These are phyloP conservation scores for Neostethus bicornis DNA, from an alignment of 2,797 vertebrate genomes.

Conservation along the genomic window DNA sequence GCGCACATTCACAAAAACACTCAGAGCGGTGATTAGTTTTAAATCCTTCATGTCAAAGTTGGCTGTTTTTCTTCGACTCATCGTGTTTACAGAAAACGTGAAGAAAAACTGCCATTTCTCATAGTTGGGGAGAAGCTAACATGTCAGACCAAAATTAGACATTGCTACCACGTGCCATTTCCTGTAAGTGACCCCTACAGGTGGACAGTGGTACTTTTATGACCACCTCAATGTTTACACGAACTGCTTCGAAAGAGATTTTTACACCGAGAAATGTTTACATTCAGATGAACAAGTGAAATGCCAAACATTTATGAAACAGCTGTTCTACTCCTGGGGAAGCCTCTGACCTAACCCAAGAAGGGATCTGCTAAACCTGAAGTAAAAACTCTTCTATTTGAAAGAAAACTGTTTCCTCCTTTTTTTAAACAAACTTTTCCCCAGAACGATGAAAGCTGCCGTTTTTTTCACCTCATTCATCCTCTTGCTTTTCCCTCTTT, in stretches of 20 bases:
- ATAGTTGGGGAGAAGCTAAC: conserved; percentile 29
- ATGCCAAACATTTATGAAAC: conserved; percentile 43
- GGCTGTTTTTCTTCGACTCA: conserved; percentile 52
- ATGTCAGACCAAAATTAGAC: conserved; percentile 32
- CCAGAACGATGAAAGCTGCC: conserved; percentile 52
- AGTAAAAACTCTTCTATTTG: conserved; percentile 27
- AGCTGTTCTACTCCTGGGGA: conserved; percentile 11
- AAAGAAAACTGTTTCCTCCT: conserved; percentile 20
- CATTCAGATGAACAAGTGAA: conserved; percentile 46
- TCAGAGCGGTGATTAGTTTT: conserved; percentile 15
- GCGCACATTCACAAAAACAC: conserved; percentile 16
- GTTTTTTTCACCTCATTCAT: conserved; percentile 47
- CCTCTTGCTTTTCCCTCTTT: conserved; percentile 63
- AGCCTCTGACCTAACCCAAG: conserved; percentile 8
- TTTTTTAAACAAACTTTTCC: conserved; percentile 30
- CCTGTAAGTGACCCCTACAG: conserved; percentile 12
- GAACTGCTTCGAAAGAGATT: conserved; percentile 61
- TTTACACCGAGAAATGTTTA: conserved; percentile 65
- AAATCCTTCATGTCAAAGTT: conserved; percentile 41
- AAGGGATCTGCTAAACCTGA: conserved; percentile 9
- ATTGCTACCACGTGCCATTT: conserved; percentile 40
- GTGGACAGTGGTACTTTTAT: conserved; percentile 32
- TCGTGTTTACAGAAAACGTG: conserved; percentile 67
- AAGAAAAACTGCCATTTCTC: conserved; percentile 45
- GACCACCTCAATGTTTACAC: conserved; percentile 78